Evolutionary conservation across 2,113 vertebrate species (phyloP).

Genomic region (Rhinopithecus roxellana): DNA sequence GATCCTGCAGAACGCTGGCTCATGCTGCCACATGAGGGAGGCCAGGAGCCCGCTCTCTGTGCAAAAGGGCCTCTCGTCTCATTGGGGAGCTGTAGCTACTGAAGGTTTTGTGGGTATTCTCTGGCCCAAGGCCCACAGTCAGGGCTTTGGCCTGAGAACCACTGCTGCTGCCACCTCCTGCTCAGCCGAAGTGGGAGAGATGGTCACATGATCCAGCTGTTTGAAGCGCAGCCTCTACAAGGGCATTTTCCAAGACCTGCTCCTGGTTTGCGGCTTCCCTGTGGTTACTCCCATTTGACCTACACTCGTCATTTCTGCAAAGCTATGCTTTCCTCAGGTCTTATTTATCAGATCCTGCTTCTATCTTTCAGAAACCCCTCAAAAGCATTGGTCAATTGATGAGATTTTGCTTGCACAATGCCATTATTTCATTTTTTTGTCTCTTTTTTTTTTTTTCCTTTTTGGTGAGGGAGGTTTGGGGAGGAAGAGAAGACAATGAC

Average conservation of each 20-base stretch:
- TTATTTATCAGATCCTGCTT: not conserved
- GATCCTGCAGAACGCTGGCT: too few relatives aligned
- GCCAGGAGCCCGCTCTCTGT: not conserved
- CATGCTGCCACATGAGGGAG: accelerated
- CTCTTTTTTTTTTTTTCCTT: not conserved
- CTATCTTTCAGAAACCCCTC: not conserved
- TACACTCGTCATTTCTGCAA: not conserved
- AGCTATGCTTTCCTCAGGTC: not conserved
- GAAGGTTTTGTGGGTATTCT: not conserved
- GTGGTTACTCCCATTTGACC: not conserved
- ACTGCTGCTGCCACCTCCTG: not conserved
- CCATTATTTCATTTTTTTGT: not conserved
- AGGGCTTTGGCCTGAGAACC: not conserved
- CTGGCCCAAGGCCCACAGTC: not conserved
- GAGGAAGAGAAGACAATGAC: not conserved
- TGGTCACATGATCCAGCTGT: not conserved
- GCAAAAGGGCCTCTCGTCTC: not conserved
- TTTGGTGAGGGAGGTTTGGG: too few relatives aligned
- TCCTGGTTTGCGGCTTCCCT: not conserved
- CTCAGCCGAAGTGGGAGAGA: too few relatives aligned
- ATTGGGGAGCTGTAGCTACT: not conserved
- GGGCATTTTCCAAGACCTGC: not conserved
- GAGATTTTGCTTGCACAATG: not conserved
- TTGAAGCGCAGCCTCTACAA: not conserved
- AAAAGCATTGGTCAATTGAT: not conserved